Conservation (phyloP, 1,140 invertebrate genomes). For the Monomorium pharaonis region DNA sequence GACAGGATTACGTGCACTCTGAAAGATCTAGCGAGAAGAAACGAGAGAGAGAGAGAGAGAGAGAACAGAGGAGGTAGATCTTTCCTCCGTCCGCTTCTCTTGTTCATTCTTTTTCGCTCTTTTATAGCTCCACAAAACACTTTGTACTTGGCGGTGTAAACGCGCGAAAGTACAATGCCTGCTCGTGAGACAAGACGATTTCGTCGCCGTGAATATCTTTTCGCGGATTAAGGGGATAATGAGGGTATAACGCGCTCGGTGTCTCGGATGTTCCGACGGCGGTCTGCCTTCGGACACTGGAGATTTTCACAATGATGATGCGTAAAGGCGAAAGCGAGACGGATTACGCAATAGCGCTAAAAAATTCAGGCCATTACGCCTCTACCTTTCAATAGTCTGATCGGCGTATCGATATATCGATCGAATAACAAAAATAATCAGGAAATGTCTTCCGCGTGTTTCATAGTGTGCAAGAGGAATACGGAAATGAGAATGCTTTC, state of each 20-base stretch:
- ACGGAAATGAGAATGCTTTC: conserved; percentile 7
- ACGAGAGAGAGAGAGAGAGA: neutral
- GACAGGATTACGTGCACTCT: conserved; percentile 68
- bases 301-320: conserved; percentile 32
- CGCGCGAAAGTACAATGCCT: conserved; percentile 51
- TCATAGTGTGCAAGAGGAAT: neutral
- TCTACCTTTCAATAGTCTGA: neutral
- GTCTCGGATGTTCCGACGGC: conserved; percentile 53
- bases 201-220: conserved; percentile 17
- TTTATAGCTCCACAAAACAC: conserved; percentile 71
- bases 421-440: neutral
- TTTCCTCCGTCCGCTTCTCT: conserved; percentile 50
- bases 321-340: neutral
- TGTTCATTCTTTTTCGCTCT: conserved; percentile 54
- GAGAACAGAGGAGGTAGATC: neutral
- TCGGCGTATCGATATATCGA: neutral
- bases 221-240: conserved; percentile 68
- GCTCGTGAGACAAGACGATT: conserved; percentile 53
- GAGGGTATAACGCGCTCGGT: conserved; percentile 66
- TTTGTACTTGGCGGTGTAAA: conserved; percentile 75
- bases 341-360: neutral
- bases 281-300: conserved; percentile 32
- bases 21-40: neutral
- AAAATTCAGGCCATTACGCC: neutral
- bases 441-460: neutral